phyloP scores from a whole-genome alignment of 1,140 invertebrate species.

The Asbolus verrucosus region DNA sequence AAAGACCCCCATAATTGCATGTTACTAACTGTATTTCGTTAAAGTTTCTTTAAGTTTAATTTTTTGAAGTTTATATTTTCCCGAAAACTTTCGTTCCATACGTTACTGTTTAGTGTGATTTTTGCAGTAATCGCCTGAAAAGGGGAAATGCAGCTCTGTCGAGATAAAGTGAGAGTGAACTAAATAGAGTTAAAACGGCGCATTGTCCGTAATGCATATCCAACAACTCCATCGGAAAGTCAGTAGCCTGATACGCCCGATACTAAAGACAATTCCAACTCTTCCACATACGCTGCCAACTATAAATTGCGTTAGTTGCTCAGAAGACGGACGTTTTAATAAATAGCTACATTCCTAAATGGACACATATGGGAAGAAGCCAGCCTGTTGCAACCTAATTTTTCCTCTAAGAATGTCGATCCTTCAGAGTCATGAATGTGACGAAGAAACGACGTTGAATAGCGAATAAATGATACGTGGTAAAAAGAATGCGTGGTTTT shows the following conservation, averaged over 20 bases:
- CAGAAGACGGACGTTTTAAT: conserved; percentile 51
- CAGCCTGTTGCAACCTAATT: conserved; percentile 39
- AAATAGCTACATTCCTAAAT: conserved; percentile 37
- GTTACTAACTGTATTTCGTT: too few relatives aligned
- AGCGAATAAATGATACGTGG: conserved; percentile 3
- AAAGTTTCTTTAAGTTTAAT: too few relatives aligned
- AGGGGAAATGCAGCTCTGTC: too few relatives aligned
- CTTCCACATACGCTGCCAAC: conserved; percentile 50
- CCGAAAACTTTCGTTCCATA: too few relatives aligned
- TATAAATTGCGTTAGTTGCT: conserved; percentile 51
- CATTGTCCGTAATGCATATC: conserved; percentile 52
- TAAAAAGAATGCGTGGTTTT: background rate
- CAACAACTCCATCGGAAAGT: conserved; percentile 50
- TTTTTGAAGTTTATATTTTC: too few relatives aligned
- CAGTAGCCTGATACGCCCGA: conserved; percentile 52
- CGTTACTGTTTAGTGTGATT: too few relatives aligned
- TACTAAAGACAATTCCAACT: conserved; percentile 52
- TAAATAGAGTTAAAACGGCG: conserved; percentile 46
- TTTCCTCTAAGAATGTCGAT: too few relatives aligned
- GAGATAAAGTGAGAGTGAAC: conserved; percentile 44
- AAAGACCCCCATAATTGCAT: too few relatives aligned
- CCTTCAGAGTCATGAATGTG: too few relatives aligned
- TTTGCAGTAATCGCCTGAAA: too few relatives aligned
- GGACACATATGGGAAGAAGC: conserved; percentile 38
- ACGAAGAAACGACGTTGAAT: background rate